Base-by-base conservation (phyloP, 2,888 invertebrate genomes). In the Geophilus truncorum region DNA sequence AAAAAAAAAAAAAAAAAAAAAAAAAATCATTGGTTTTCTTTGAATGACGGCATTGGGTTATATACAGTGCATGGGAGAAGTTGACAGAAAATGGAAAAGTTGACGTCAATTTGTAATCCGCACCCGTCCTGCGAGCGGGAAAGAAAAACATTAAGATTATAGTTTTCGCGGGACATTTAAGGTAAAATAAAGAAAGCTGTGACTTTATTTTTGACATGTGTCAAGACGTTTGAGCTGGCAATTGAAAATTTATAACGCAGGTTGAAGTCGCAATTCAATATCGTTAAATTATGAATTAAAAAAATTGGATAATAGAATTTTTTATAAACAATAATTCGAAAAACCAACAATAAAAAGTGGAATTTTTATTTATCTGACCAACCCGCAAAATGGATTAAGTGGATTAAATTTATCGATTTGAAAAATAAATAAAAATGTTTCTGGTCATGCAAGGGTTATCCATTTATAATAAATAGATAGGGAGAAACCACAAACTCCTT, bases 151-250 rank as follows among this genome's bases (percentile, higher is more conserved):
- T 4, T 70, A 70, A 70, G 70, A 70, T 70, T 70, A 70, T 70
- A 70, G 70, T 70, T 70, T 70, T 70, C 70, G 28, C 51, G 70
- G 70, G 70, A 70, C 70, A 70, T 70, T 70, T 70, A 70, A 70
- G 28, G 28, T 15, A 70, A 70, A 70, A 70, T 70, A 70, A 70
- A 70, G 70, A 70, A 70, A 70, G 15, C 70, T 70, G 70, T 70
- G 70, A 70, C 70, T 70, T 70, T 70, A 70, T 70, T 70, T 70
- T 70, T 70, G 70, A 70, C 70, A 70, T 70, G 70, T 70, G 70
- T 70, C 70, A 70, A 70, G 70, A 70, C 70, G 28, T 70, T 70
- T 70, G 70, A 70, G 70, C 70, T 70, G 70, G 70, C 23, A 70
- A 70, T 70, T 25, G 70, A 70, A 70, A 70, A 70, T 70, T 70